A percentile compares a stretch with the other conserved stretches of the same genome.
phyloP scores from a whole-genome alignment of 1,140 invertebrate species.

The Panulirus ornatus region DNA sequence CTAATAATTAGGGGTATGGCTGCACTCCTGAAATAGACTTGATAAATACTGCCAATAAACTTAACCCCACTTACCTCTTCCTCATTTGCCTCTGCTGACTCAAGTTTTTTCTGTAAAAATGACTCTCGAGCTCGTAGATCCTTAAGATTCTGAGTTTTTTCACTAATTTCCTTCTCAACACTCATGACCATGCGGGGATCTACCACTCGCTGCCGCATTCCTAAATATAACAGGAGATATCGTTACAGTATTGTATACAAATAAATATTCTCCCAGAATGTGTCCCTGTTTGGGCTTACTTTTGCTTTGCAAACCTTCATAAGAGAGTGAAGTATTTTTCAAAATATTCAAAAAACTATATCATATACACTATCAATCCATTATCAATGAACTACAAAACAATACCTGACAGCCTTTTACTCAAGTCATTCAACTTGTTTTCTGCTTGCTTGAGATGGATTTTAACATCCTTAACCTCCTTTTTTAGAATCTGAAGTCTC shows the following conservation, averaged over 20 bases:
- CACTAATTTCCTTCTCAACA: constrained; percentile 40
- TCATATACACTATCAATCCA: too few species aligned
- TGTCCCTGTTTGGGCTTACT: too few species aligned
- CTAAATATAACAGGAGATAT: too few species aligned
- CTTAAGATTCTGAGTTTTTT: constrained; percentile 37
- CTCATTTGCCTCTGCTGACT: constrained; percentile 45
- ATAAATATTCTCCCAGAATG: too few species aligned
- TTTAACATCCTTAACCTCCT: constrained; percentile 34
- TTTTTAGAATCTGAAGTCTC: constrained; percentile 41
- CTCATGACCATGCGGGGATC: constrained; percentile 50
- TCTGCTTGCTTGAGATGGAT: constrained; percentile 16
- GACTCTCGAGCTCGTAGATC: constrained; percentile 20
- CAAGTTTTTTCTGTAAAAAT: constrained; percentile 49
- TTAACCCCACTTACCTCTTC: constrained; percentile 59
- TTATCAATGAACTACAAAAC: background rate
- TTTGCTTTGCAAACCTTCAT: too few species aligned
- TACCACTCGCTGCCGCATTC: constrained; percentile 60
- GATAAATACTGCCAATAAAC: too few species aligned
- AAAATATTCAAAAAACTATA: too few species aligned
- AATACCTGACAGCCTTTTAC: constrained; percentile 36
- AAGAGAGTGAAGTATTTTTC: too few species aligned
- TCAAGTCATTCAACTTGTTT: constrained; percentile 23
- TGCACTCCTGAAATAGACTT: too few species aligned
- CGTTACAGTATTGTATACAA: too few species aligned
- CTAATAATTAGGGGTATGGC: too few species aligned